Percentiles rank a stretch among this genome's conserved stretches.
phyloP scores from a whole-genome alignment of 2,888 invertebrate species.

The Mythimna impura region DNA sequence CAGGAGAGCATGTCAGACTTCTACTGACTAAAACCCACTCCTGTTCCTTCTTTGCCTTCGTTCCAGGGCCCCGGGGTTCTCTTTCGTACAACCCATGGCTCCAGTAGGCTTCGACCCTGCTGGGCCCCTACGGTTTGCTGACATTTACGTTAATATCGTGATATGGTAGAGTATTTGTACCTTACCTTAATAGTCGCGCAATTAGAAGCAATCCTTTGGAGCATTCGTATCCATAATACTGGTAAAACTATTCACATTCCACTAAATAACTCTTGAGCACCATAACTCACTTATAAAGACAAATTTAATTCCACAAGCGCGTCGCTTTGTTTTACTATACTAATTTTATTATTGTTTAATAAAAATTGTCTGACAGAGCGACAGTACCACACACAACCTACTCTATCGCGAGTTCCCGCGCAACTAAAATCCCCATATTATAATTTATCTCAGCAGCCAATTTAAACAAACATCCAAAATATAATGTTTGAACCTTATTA shows the following conservation, averaged over 20 bases:
- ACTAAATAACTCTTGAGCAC: constrained; percentile 18
- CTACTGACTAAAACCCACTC: too few species aligned
- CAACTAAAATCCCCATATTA: constrained; percentile 69
- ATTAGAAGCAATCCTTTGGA: constrained; percentile 27
- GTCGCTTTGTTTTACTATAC: not conserved
- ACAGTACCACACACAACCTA: constrained; percentile 45
- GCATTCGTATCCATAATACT: constrained; percentile 21
- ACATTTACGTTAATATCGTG: not conserved
- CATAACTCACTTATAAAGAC: not conserved
- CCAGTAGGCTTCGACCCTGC: too few species aligned
- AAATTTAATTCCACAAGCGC: not conserved
- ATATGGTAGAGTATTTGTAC: not conserved
- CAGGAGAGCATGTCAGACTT: too few species aligned
- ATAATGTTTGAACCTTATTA: constrained; percentile 20
- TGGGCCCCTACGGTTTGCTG: too few species aligned
- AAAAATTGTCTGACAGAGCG: constrained; percentile 13
- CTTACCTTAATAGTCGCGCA: constrained; percentile 46
- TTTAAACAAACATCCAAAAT: constrained; percentile 17
- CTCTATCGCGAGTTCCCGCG: constrained; percentile 80
- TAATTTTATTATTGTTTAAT: constrained; percentile 1
- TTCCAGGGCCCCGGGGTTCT: too few species aligned
- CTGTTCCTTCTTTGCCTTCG: too few species aligned
- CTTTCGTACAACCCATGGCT: too few species aligned
- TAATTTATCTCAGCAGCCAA: constrained; percentile 42
- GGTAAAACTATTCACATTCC: constrained; percentile 27